Conservation (phyloP, 2,888 invertebrate species). For the Matsumyia berberina region DNA sequence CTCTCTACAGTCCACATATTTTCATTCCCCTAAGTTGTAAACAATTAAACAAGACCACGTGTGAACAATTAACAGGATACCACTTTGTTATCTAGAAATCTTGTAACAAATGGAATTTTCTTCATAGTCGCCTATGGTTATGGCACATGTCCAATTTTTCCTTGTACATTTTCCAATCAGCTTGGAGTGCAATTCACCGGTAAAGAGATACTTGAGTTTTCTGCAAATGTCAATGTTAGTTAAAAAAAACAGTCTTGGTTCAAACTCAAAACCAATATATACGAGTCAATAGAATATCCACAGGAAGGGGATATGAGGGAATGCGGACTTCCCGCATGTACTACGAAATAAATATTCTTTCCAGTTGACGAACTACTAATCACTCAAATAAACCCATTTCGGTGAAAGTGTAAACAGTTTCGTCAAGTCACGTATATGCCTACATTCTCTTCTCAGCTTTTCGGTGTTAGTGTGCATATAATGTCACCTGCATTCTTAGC, state of each 20-base stretch:
- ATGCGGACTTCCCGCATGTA: constrained; percentile 44
- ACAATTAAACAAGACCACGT: constrained; percentile 9
- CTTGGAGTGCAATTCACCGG: not conserved
- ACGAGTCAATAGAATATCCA: constrained; percentile 3
- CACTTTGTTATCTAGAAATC: constrained; percentile 28
- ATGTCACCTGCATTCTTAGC: constrained; percentile 31
- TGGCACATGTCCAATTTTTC: constrained; percentile 33
- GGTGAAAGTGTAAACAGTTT: constrained; percentile 31
- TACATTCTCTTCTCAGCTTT: not conserved
- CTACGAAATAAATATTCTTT: constrained; percentile 19
- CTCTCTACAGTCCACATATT: not conserved
- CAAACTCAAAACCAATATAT: too few relatives aligned
- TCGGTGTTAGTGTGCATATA: not conserved
- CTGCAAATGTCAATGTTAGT: not conserved
- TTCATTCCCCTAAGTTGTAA: not conserved
- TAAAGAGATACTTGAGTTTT: not conserved
- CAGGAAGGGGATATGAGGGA: constrained; percentile 31
- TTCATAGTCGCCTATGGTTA: not conserved
- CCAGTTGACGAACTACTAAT: constrained; percentile 26
- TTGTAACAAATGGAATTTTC: constrained; percentile 12
- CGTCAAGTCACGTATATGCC: constrained; percentile 16
- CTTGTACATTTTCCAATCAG: not conserved
- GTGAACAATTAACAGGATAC: constrained; percentile 57
- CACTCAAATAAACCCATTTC: constrained; percentile 21
- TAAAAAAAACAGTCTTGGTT: not conserved